phyloP scores from a whole-genome alignment of 2,888 invertebrate species.

The Agrochola macilenta region DNA sequence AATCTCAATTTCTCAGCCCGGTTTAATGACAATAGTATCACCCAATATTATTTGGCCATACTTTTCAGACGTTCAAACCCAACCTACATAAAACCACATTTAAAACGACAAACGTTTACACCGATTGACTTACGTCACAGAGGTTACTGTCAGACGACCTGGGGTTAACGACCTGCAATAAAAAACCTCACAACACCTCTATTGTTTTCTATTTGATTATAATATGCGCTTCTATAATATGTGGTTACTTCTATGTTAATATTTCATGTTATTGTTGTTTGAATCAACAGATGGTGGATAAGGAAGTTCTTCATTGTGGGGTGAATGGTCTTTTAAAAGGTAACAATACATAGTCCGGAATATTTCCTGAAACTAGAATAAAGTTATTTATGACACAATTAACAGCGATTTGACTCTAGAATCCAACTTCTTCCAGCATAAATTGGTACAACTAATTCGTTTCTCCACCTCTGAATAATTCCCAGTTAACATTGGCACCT shows the following conservation, averaged over 20 bases:
- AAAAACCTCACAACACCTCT: slow-evolving; percentile 63
- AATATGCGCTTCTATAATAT: slow-evolving; percentile 57
- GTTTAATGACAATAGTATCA: neutral
- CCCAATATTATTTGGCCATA: neutral
- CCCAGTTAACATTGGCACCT: too few relatives aligned
- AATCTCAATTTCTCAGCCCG: neutral
- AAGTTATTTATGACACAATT: neutral
- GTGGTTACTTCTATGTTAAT: slow-evolving; percentile 44
- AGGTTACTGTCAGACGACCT: slow-evolving; percentile 63
- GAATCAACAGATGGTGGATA: slow-evolving; percentile 42
- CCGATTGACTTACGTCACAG: slow-evolving; percentile 37
- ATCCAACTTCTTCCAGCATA: neutral
- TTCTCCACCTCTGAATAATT: neutral
- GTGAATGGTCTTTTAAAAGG: slow-evolving; percentile 22
- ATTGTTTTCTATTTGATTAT: slow-evolving; percentile 71
- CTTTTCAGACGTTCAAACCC: neutral
- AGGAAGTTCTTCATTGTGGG: slow-evolving; percentile 37
- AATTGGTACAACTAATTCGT: neutral
- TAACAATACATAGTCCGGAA: neutral
- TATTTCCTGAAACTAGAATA: neutral
- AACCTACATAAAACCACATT: neutral
- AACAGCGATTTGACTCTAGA: neutral
- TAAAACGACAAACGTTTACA: slow-evolving; percentile 18
- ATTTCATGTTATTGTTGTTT: slow-evolving; percentile 31
- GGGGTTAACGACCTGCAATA: slow-evolving; percentile 64